Conservation (phyloP, 2,113 vertebrate genomes). For the Solenodon paradoxus region DNA sequence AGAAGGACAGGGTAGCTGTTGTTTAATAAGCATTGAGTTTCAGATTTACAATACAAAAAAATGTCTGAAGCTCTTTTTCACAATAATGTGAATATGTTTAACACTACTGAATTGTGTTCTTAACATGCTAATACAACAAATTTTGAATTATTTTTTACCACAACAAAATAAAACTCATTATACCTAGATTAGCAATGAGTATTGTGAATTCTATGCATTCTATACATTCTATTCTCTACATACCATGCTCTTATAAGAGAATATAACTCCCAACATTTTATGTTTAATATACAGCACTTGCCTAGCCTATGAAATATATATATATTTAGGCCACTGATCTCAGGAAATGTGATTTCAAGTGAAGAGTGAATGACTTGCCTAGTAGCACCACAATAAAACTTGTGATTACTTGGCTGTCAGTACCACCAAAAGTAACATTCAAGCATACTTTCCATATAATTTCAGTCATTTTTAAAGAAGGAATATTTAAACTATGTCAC, state of each 20-base stretch:
- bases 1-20: neutral
- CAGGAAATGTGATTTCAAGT: conserved; percentile 18
- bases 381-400: neutral
- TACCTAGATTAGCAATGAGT: neutral
- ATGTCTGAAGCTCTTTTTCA: neutral
- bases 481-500: neutral
- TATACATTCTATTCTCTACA: too few relatives aligned
- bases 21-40: neutral
- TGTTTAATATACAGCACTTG: neutral
- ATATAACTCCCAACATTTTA: neutral
- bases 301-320: neutral
- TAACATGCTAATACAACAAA: neutral
- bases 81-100: neutral
- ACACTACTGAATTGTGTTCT: neutral
- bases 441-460: neutral
- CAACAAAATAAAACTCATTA: neutral
- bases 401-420: neutral
- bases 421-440: conserved; percentile 12
- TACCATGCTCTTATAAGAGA: neutral
- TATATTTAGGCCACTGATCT: conserved; percentile 15
- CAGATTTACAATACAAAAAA: neutral
- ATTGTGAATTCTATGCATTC: neutral
- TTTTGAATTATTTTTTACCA: neutral
- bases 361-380: neutral
- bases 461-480: conserved; percentile 3